Evolutionary conservation across 2,888 invertebrate species (phyloP), one percentile per base, ranked within the genome.

Genomic region (Cheilosia scutellata): DNA sequence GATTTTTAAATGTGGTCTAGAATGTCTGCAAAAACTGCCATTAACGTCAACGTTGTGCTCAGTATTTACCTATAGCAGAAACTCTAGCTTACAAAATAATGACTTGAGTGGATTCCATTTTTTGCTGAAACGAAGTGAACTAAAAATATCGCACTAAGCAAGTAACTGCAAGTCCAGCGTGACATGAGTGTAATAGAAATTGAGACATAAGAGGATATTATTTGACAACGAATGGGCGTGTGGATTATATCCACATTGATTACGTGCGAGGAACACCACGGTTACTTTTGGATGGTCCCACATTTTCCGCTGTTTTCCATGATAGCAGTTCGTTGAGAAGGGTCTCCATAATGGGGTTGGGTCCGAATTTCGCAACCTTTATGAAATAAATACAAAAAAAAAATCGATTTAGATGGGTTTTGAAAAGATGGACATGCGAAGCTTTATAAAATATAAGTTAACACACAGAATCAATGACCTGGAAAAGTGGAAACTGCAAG

Each of bases 291-390:
- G 82, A 51, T 47, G 84, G 60, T 27, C 53, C 42, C 1, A 51
- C 44, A 7, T 78, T 62, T 16, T 88, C 86, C 9, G 88, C 88
- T 51, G 82, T 87, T 87, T 91, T 90, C 96, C 96, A 96, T 83
- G 93, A 95, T 3, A 95, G 91, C 40, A 96, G 91, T 88, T 96
- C 96, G 89, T 96, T 95, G 5, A 98, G 92, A n/a, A 97, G 92
- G 6, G 95, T 93, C 87, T 96, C 95, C 92, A 98, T 94, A 72
- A 95, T 94, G 1, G 96, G 96, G 93, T 98, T 98, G 4, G 96
- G 96, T 11, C 97, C 98, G 11, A 98, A 93, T 68, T 94, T 94
- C 6, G 94, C 91, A 44, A 94, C 94, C 95, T 94, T 49, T 37
- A 11, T 20, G 16, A 44, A 44, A 44, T 44, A 44, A 42, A 65